A percentile compares a stretch with the other conserved stretches of the same genome.
phyloP scores from a whole-genome alignment of 2,888 invertebrate genomes.

The Gerosis bhagava region DNA sequence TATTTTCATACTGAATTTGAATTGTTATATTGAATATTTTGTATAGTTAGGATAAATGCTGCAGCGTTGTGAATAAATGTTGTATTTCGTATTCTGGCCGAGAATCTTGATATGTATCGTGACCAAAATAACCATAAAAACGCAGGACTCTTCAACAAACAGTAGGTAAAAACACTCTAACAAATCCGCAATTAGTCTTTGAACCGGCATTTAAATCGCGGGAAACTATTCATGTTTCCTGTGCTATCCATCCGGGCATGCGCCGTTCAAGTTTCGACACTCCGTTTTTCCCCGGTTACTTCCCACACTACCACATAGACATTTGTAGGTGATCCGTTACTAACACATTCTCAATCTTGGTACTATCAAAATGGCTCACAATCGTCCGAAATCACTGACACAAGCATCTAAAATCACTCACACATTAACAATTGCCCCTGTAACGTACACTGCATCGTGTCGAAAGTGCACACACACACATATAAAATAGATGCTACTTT shows the following conservation, averaged over 20 bases:
- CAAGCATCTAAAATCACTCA: conserved; percentile 50
- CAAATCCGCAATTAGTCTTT: too few relatives aligned
- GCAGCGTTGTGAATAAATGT: too few relatives aligned
- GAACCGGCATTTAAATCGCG: conserved; percentile 59
- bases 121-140: too few relatives aligned
- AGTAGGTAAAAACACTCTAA: too few relatives aligned
- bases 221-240: conserved; percentile 58
- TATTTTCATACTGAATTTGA: too few relatives aligned
- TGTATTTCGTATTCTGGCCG: too few relatives aligned
- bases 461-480: conserved; percentile 55
- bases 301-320: conserved; percentile 48
- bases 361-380: conserved; percentile 40
- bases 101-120: too few relatives aligned
- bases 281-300: conserved; percentile 51
- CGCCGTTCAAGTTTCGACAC: conserved; percentile 40
- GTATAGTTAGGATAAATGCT: too few relatives aligned
- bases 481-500: too few relatives aligned
- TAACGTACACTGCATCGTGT: conserved; percentile 39
- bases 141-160: too few relatives aligned
- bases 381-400: conserved; percentile 53
- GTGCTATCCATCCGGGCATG: conserved; percentile 55
- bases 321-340: conserved; percentile 54
- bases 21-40: too few relatives aligned
- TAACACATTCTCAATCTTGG: conserved; percentile 47
- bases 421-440: conserved; percentile 37